These are phyloP conservation scores for Busseola fusca DNA, from an alignment of 2,888 invertebrate species.

Conservation along the genomic window DNA sequence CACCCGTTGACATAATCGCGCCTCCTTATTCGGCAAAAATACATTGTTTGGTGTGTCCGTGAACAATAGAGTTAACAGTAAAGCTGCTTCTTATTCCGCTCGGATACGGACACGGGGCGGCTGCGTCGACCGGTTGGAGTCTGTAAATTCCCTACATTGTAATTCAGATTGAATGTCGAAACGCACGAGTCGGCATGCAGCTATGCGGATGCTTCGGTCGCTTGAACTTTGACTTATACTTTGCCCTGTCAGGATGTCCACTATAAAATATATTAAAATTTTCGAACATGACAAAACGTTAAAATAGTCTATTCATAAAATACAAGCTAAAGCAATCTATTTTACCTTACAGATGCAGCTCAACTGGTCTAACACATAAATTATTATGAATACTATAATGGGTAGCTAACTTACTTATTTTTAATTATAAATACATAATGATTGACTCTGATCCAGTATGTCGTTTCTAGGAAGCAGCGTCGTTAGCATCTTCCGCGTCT, in stretches of 20 bases:
- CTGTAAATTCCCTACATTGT: conserved; percentile 85
- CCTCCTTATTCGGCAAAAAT: conserved; percentile 86
- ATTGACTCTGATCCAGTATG: conserved; percentile 58
- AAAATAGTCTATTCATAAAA: conserved; percentile 4
- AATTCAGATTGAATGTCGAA: conserved; percentile 86
- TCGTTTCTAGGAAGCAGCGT: conserved; percentile 80
- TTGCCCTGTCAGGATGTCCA: conserved; percentile 5
- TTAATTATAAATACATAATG: conserved; percentile 57
- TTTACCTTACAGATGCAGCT: not conserved
- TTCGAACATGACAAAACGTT: not conserved
- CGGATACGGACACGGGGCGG: conserved; percentile 81
- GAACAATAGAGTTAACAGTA: conserved; percentile 88
- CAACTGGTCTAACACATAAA: conserved; percentile 7
- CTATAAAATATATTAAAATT: conserved; percentile 5
- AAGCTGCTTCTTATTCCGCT: conserved; percentile 87
- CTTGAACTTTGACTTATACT: conserved; percentile 59
- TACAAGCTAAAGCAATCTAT: conserved; percentile 8
- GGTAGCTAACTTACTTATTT: conserved; percentile 39
- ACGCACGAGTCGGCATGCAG: conserved; percentile 85
- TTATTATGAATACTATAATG: conserved; percentile 33
- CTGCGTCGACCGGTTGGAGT: conserved; percentile 70
- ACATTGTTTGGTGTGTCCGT: conserved; percentile 85
- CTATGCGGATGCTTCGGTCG: conserved; percentile 78
- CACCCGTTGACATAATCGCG: conserved; percentile 86
- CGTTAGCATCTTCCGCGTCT: conserved; percentile 83